phyloP scores from a whole-genome alignment of 2,113 vertebrate species.

The Anseranas semipalmata region DNA sequence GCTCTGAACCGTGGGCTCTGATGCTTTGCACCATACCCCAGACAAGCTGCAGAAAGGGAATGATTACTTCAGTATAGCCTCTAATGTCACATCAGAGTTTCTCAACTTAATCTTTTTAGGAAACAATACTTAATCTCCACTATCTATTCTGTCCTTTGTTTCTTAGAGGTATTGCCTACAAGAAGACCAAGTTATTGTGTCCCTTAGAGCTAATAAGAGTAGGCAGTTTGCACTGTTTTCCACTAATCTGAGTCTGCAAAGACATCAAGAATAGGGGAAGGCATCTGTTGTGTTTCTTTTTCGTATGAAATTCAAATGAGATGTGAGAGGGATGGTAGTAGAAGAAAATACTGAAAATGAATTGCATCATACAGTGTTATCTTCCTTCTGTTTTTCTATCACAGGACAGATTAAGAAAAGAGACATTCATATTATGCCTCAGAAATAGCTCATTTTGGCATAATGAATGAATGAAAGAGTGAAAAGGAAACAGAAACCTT shows the following conservation, averaged over 20 bases:
- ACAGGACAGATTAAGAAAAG: not conserved
- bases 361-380: not conserved
- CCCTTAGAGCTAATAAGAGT: not conserved
- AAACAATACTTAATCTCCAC: not conserved
- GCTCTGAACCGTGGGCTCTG: not conserved
- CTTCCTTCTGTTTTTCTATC: not conserved
- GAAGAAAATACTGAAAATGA: not conserved
- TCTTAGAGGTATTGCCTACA: not conserved
- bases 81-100: not conserved
- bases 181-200: not conserved
- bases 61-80: not conserved
- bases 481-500: not conserved
- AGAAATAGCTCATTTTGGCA: not conserved
- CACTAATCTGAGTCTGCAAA: not conserved
- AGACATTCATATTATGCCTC: not conserved
- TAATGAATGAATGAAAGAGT: not conserved
- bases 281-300: not conserved
- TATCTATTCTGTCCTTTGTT: not conserved
- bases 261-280: not conserved
- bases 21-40: not conserved
- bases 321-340: not conserved
- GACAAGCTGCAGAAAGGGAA: not conserved
- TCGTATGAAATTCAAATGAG: constrained; percentile 14
- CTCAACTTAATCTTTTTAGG: not conserved
- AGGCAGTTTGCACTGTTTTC: not conserved